Base-by-base conservation (phyloP, 92 coral and sea anemone species). In the Palythoa grandiflora region DNA sequence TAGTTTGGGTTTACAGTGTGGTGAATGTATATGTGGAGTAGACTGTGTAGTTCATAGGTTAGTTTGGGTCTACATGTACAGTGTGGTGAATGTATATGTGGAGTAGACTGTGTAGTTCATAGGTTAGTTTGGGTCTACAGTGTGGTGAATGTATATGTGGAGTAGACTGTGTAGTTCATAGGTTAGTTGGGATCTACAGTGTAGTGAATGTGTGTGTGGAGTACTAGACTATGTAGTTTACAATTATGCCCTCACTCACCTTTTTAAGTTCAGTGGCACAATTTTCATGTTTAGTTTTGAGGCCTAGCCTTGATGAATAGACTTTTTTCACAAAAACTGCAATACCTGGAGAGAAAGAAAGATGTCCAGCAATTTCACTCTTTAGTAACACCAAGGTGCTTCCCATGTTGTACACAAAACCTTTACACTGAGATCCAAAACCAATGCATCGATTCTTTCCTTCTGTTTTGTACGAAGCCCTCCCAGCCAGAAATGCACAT, bases 381-480 rank as follows among this genome's bases (percentile, higher is more conserved):
- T 81, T 81, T 9, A 81, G 86, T 20, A 52, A 21, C 16, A 81
- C 75, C 14, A 81, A 21, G 51, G 13, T 81, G 57, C 75, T 66
- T 14, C 86, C 86, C 86, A 81, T 81, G 21, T 81, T 81, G 37
- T 81, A 37, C 3, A 81, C 86, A 81, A 81, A 81, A 12, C 86
- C 86, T 44, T 65, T 36, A 20, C 86, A 81, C 54, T 81, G 86
- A 3, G 74, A 65, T 20, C 47, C 39, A 21, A 60, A 10, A 7
- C 1, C 1, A 44, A 66, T 6, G 28, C 86, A 81, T 38, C 12
- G 15, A 12, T 16, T 11, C 60, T 81, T 81, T 16, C 86, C 86
- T 21, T 1, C 15, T 9, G 2, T 10, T 81, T 75, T 66, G 61
- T 81, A 81, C 3, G 44, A n/a, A 4, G 8, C 8, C 38, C 76